Conservation (phyloP, 2,888 invertebrate species). For the Hymenopus coronatus region DNA sequence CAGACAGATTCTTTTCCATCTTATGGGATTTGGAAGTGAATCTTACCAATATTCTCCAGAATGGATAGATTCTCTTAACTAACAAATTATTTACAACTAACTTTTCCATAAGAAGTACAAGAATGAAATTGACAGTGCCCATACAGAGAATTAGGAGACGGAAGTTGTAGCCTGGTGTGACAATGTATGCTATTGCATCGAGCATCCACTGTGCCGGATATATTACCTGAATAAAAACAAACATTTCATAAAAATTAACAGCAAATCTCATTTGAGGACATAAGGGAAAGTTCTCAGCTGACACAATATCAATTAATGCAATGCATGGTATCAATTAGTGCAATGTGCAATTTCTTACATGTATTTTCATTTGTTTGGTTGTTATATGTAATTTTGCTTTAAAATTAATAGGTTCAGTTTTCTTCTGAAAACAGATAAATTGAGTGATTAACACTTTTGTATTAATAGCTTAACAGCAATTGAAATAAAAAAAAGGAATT, state of each 20-base stretch:
- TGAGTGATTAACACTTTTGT: no score
- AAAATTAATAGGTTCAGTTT: no score
- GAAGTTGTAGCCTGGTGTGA: conserved; percentile 47
- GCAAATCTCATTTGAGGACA: no score
- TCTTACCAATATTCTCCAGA: background rate
- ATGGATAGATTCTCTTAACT: background rate
- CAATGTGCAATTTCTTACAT: no score
- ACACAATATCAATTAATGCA: no score
- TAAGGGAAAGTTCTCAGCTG: no score
- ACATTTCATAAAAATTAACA: background rate
- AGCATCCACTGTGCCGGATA: conserved; percentile 51
- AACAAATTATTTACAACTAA: conserved; percentile 3
- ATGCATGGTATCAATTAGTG: no score
- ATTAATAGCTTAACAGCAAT: no score
- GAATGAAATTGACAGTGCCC: conserved; percentile 11
- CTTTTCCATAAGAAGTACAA: conserved; percentile 2
- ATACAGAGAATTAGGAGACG: conserved; percentile 45
- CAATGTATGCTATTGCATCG: conserved; percentile 42
- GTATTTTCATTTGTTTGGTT: no score
- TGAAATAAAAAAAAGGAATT: no score
- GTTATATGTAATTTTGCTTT: no score
- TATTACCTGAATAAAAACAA: conserved; percentile 39
- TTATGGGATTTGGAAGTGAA: background rate
- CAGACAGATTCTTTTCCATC: background rate
- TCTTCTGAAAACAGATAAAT: no score